Conservation (phyloP, 2,797 vertebrate genomes). For the Psittacula echo region DNA sequence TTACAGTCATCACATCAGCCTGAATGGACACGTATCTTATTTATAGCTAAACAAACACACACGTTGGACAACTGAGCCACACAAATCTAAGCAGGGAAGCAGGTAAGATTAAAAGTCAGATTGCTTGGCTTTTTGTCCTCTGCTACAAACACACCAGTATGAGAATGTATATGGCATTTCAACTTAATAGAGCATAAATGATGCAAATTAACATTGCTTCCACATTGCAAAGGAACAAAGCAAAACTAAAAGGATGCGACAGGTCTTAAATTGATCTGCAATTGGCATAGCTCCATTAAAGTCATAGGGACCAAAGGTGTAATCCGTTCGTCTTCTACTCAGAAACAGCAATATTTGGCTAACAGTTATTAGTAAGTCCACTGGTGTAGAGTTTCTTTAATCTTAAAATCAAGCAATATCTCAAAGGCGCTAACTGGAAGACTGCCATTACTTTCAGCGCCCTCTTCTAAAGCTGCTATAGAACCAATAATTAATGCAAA, state of each 20-base stretch:
- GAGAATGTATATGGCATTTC: neutral
- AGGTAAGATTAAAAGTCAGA: neutral
- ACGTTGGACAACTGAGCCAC: neutral
- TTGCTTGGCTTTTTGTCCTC: neutral
- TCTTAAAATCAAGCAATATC: constrained; percentile 16
- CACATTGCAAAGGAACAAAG: neutral
- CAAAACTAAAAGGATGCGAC: neutral
- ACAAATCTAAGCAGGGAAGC: neutral
- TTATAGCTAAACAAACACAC: neutral
- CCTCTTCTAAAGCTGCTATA: constrained; percentile 8
- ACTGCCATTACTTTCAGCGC: neutral
- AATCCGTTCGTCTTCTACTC: neutral
- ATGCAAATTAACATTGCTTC: neutral
- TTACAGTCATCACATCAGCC: neutral
- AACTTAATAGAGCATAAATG: constrained; percentile 13
- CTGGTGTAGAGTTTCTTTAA: neutral
- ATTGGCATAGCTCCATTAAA: neutral
- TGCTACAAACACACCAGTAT: neutral
- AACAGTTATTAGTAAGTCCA: neutral
- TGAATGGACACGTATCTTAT: neutral
- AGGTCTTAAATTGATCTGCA: constrained; percentile 14
- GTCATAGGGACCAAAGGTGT: neutral
- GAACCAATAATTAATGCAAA: neutral
- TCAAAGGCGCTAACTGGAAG: constrained; percentile 34
- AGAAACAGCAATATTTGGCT: neutral